These are phyloP conservation scores for Gari tellinella DNA, from an alignment of 2,888 invertebrate genomes.

Conservation along the genomic window DNA sequence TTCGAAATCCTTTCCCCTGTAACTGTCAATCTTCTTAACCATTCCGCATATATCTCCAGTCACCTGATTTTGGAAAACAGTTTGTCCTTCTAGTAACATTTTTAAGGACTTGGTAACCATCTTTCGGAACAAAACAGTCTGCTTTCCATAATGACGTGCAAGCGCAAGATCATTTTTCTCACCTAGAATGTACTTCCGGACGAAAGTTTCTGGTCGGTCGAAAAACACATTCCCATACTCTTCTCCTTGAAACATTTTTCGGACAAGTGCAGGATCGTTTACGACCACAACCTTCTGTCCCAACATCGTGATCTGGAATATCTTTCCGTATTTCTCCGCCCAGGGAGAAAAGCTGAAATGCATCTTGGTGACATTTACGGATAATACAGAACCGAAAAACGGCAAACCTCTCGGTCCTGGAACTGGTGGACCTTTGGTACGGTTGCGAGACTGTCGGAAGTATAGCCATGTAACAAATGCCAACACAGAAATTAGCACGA, in stretches of 20 bases:
- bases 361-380: constrained; percentile 7
- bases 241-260: constrained; percentile 19
- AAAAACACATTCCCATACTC: constrained; percentile 13
- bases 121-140: constrained; percentile 7
- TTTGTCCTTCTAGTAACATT: constrained; percentile 1
- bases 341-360: constrained; percentile 22
- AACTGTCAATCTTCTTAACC: background rate
- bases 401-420: constrained; percentile 29
- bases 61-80: constrained; percentile 9
- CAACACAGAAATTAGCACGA: too few species aligned
- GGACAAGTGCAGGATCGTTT: constrained; percentile 19
- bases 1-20: constrained; percentile 19
- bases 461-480: too few species aligned
- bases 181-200: constrained; percentile 10
- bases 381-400: constrained; percentile 11
- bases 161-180: constrained; percentile 13
- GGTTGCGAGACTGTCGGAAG: too few species aligned
- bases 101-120: constrained; percentile 17
- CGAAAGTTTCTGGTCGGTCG: constrained; percentile 20
- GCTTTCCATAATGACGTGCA: constrained; percentile 1
- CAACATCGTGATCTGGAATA: constrained; percentile 21
- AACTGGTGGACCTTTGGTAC: background rate
- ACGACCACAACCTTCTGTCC: constrained; percentile 26
- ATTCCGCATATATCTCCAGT: constrained; percentile 25
- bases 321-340: constrained; percentile 16